These are phyloP conservation scores for Orchestia grillus DNA, from an alignment of 1,140 invertebrate species.

Conservation along the genomic window DNA sequence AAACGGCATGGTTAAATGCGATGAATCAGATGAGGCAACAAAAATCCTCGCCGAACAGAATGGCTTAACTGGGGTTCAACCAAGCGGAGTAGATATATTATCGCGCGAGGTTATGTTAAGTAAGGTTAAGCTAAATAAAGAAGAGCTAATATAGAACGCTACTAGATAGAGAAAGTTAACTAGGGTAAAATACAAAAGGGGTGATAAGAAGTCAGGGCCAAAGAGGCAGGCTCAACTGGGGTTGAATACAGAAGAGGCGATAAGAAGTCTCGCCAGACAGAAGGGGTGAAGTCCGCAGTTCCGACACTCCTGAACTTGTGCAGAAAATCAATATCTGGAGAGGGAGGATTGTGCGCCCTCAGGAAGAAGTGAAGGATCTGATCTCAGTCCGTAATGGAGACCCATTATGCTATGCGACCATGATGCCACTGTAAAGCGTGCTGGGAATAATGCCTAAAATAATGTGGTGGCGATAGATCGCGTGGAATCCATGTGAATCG, in stretches of 20 bases:
- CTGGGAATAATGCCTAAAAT: neutral
- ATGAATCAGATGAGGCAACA: neutral
- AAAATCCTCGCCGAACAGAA: neutral
- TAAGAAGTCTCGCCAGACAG: conserved; percentile 39
- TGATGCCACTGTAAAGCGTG: neutral
- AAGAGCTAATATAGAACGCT: neutral
- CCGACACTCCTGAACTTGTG: neutral
- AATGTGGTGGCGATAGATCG: neutral
- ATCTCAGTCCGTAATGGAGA: neutral
- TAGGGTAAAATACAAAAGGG: neutral
- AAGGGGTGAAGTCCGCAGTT: conserved; percentile 47
- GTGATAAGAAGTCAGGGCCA: neutral
- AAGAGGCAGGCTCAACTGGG: neutral
- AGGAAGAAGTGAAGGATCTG: conserved; percentile 48
- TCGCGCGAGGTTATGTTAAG: too few species aligned
- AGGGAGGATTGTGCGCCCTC: conserved; percentile 8
- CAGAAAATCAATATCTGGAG: conserved; percentile 38
- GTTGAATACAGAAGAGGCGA: conserved; percentile 49
- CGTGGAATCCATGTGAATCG: neutral
- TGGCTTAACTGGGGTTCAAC: too few species aligned
- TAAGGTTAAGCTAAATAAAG: neutral
- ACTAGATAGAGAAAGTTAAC: neutral
- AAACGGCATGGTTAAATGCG: too few species aligned
- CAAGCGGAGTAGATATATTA: too few species aligned
- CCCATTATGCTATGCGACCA: neutral